Conservation (phyloP, 2,888 invertebrate genomes). For the Drosophila affinis region DNA sequence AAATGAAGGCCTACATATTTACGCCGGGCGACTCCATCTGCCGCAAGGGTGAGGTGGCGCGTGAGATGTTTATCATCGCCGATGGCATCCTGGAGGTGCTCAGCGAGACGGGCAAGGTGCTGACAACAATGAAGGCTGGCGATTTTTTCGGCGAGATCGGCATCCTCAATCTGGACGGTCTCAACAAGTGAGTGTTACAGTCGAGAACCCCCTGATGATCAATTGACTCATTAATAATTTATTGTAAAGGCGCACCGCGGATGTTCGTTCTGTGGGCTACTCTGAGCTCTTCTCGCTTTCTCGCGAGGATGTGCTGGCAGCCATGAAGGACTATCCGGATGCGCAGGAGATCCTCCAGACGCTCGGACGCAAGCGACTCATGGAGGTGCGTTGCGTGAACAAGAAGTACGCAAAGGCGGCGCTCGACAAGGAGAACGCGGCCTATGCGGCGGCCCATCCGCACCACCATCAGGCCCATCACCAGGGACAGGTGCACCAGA, state of each 20-base stretch:
- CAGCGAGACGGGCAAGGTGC: constrained; percentile 95
- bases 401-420: constrained; percentile 83
- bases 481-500: constrained; percentile 75
- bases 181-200: constrained; percentile 91
- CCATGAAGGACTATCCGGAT: constrained; percentile 98
- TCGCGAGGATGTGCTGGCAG: constrained; percentile 95
- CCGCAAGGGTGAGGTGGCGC: constrained; percentile 95
- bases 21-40: constrained; percentile 99
- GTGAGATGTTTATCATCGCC: constrained; percentile 99
- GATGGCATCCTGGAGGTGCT: constrained; percentile 98
- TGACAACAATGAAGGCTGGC: constrained; percentile 98
- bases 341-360: constrained; percentile 97
- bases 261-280: constrained; percentile 97
- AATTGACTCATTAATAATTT: neutral
- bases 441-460: constrained; percentile 64
- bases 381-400: constrained; percentile 90
- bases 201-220: neutral
- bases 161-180: constrained; percentile 96
- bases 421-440: constrained; percentile 79
- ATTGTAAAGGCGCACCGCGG: constrained; percentile 93
- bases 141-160: constrained; percentile 99
- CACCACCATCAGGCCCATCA: constrained; percentile 62
- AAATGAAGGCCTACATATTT: constrained; percentile 99
- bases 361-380: constrained; percentile 92
- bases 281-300: constrained; percentile 97